Percentiles rank a stretch among this genome's conserved stretches.
These are phyloP conservation scores for Tipula helvola DNA, from an alignment of 2,888 invertebrate species.

Conservation along the genomic window DNA sequence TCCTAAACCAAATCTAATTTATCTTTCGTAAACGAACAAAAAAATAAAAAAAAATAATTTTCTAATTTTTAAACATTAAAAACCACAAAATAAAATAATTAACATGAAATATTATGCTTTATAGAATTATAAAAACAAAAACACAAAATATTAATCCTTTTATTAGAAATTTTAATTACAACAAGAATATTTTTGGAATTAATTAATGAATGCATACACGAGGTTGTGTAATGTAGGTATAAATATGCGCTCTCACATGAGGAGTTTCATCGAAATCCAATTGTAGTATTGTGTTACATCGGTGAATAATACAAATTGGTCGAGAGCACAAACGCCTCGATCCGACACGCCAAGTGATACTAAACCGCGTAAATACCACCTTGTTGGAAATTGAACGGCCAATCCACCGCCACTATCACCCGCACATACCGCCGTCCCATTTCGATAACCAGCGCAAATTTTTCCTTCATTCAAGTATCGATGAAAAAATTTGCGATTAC, in stretches of 20 bases:
- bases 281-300: not conserved
- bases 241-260: not conserved
- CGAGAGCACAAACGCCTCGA: not conserved
- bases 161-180: not conserved
- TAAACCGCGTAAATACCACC: slow-evolving; percentile 10
- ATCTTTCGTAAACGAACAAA: not conserved
- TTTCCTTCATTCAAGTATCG: not conserved
- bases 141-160: not conserved
- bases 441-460: not conserved
- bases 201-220: too few species aligned
- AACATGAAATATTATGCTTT: not conserved
- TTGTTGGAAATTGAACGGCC: not conserved
- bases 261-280: not conserved
- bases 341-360: not conserved
- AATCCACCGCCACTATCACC: slow-evolving; percentile 8
- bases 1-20: not conserved
- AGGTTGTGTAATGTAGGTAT: too few species aligned
- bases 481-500: not conserved
- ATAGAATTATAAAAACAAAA: not conserved
- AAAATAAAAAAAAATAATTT: not conserved
- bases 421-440: not conserved
- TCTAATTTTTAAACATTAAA: not conserved
- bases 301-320: not conserved
- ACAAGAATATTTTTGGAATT: not conserved
- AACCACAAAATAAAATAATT: not conserved